Evolutionary conservation across 2,888 invertebrate species (phyloP).

Genomic region (Dasysyrphus albostriatus): DNA sequence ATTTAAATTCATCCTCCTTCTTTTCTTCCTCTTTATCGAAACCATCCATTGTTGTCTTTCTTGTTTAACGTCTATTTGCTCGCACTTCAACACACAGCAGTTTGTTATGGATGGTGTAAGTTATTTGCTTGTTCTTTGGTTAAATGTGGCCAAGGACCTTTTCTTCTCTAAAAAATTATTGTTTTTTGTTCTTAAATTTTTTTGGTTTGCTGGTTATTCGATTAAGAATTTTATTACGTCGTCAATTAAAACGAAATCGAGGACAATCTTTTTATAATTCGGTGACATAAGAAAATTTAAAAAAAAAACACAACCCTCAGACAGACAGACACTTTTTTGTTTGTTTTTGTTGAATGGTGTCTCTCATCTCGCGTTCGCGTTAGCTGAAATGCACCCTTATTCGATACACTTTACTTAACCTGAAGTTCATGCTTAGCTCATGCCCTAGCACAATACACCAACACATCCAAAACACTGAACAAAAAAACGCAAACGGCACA

Average conservation of each 20-base stretch:
- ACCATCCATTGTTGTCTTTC: conserved; percentile 1
- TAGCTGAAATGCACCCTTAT: conserved; percentile 59
- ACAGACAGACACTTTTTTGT: conserved; percentile 25
- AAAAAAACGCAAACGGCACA: neutral
- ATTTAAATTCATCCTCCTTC: conserved; percentile 41
- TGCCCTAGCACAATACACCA: conserved; percentile 68
- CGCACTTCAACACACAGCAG: neutral
- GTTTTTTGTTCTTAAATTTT: conserved; percentile 7
- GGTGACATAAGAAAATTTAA: neutral
- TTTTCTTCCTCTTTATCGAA: neutral
- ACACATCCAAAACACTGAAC: neutral
- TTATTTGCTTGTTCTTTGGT: conserved; percentile 30
- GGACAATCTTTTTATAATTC: conserved; percentile 25
- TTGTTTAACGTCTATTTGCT: conserved; percentile 29
- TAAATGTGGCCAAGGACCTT: conserved; percentile 66
- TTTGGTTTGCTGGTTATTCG: conserved; percentile 4
- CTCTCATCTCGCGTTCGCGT: neutral
- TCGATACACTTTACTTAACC: conserved; percentile 1
- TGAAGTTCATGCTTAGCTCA: conserved; percentile 32
- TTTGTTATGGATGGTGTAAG: conserved; percentile 28
- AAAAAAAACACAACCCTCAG: conserved; percentile 17
- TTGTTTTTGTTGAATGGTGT: neutral
- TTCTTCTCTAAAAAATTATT: neutral
- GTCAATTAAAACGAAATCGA: conserved; percentile 50
- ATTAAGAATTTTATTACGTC: conserved; percentile 52